Base-by-base conservation (phyloP, 2,113 vertebrate genomes). In the Pangasianodon gigas region DNA sequence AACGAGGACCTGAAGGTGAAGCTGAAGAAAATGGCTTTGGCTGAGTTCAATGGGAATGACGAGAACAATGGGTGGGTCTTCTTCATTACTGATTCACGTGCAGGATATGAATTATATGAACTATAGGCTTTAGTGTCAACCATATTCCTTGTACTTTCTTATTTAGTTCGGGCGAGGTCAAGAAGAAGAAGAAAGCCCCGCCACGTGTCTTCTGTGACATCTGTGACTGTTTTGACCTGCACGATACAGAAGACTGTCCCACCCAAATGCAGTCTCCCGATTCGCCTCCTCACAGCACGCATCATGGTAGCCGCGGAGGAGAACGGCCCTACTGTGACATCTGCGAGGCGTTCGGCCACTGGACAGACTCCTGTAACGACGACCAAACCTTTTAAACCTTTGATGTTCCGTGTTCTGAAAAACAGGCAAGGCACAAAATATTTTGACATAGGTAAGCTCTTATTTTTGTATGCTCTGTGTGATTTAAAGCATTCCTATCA, bases 131-230 rank as follows among this genome's bases (percentile, higher is more conserved):
- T 60, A 11, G 80, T 29, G 5, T 16, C 82, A 26, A 13, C 44
- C 24, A 60, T 11, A 3, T 65, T 62, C 4, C 4, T 56, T 18
- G 52, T 26, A 58, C 11, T 84, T 32, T 90, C 26, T 37, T 19
- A 69, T 62, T 24, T 52, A 93, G 92, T 48, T 85, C 82, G 2
- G 88, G 71, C 0, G 87, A 88, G 19, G 90, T 96, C 4, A 96
- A 96, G 93, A 94, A 95, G 32, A 98, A 97, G 87, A 98, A 98
- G 95, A 98, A 97, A 84, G 85, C 90, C 0, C 92, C 95, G 0
- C 98, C 97, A 0, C 98, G 98, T 3, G 97, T 99, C 3, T 99
- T 99, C 97, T 99, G 98, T 54, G 98, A 99, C 92, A 99, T 99
- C 93, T 99, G 98, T 67, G 98, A 99, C 95, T 97, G 97, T 95